Base-by-base conservation (phyloP, 2,113 vertebrate genomes). In the Gracilinanus agilis region DNA sequence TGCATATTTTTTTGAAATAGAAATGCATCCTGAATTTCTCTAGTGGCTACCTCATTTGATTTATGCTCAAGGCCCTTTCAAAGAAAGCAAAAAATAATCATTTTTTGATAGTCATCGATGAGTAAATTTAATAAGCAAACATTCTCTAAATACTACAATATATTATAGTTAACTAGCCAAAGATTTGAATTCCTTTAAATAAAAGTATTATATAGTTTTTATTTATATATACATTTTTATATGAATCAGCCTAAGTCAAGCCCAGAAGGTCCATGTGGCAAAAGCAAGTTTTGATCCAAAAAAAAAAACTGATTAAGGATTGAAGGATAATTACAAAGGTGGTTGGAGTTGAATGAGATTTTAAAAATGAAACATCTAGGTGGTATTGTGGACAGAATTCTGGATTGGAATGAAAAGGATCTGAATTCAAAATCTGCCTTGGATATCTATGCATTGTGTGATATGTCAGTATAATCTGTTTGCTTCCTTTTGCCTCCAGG, bases 1-100 rank as follows among this genome's bases (percentile, higher is more conserved):
- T 55, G 92, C 2, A 53, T 24, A 67, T 96, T 95, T 94, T 94
- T 95, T 88, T 91, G 19, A 95, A 67, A 53, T 90, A 55, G 91
- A 27, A 96, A 55, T 61, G 61, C 95, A 96, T 34, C 1, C 21
- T 53, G 24, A 83, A 27, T 23, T 11, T 95, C 83, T 96, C 93
- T 10, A 54, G 94, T 54, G 44, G 21, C 25, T 55, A 11, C 56
- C 54, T 44, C 11, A 1, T 16, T 90, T 90, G 19, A 83, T 53
- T 53, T 94, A 67, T 27, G 0, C 0, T 96, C 0, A 12, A 19
- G 25, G 29, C 8, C 9, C 19, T 90, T 88, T 9, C 19, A 67
- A 8, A 4, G 58, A 90, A 53, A 19, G 9, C 0, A 0, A 90
- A 5, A 29, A 49, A 93, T 23, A 49, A 0, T 90, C 6, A 6